Base-by-base conservation (phyloP, 2,797 vertebrate species). In the Malacoraja senta region DNA sequence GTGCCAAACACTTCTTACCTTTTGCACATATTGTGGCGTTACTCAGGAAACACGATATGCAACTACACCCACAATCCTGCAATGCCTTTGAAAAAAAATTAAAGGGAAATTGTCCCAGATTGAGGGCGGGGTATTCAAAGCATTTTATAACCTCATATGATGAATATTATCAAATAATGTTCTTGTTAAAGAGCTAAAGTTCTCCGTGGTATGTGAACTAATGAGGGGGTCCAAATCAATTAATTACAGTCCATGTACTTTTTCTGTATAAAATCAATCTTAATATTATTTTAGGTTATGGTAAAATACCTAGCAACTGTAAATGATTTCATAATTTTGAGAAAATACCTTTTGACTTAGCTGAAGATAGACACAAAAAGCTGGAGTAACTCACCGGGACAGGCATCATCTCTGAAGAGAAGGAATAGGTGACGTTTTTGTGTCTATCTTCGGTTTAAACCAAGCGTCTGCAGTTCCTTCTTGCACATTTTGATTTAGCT, bases 11-110 rank as follows among this genome's bases (percentile, higher is more conserved):
- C 24, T 91, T 72, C 88, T 72, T 91, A 91, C 90, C 90, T 72
- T 91, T 83, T 74, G 74, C 68, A 53, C 6, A 91, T 26, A 10
- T 71, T 91, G 90, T 91, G 90, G 72, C 65, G 71, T 91, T 35
- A 91, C 84, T 68, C n/a, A 10, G 68, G 44, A 21, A 74, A 24
- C 63, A 88, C 38, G 84, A 32, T 35, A 35, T 88, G 84, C 84
- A 91, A 74, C 38, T 91, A 38, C 90, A 74, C 90, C 90, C 90
- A 91, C 7, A 91, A 91, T 74, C 90, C 90, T 29, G 71, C 90
- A 74, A 91, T 91, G 90, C 35, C 38, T 91, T 53, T 44, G 44
- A 53, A 80, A 80, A 74, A 38, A 74, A 26, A 44, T 91, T 91
- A 91, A 91, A 91, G 90, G 90, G 68, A 91, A 38, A 74, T 38